These are phyloP conservation scores for Taxidea taxus DNA, from an alignment of 2,113 vertebrate species.

Conservation along the genomic window DNA sequence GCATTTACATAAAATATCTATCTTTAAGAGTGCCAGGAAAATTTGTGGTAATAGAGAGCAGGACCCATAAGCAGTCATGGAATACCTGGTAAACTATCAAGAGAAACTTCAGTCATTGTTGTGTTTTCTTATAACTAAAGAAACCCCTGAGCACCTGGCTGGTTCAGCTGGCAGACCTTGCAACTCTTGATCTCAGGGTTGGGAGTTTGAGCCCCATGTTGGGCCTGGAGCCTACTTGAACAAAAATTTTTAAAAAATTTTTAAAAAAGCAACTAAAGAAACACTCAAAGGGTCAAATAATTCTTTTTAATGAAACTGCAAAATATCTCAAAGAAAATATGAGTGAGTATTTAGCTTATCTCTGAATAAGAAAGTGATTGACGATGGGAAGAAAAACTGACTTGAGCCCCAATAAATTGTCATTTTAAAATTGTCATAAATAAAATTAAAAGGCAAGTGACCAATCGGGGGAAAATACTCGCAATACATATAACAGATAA, in stretches of 20 bases:
- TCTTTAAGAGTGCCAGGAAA: background rate
- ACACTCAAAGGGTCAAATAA: background rate
- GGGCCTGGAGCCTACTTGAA: background rate
- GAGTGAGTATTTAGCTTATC: background rate
- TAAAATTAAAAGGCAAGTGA: constrained; percentile 5
- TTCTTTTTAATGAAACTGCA: background rate
- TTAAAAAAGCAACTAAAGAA: background rate
- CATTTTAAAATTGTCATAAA: background rate
- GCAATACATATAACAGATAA: background rate
- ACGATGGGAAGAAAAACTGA: background rate
- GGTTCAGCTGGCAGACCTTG: background rate
- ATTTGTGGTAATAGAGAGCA: background rate
- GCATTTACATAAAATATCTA: background rate
- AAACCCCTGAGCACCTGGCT: background rate
- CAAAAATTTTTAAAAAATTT: too few species aligned
- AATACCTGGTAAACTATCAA: background rate
- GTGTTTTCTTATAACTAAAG: background rate
- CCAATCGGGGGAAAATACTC: background rate
- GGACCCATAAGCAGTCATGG: background rate
- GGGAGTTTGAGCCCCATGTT: background rate
- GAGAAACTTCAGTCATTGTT: background rate
- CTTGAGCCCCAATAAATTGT: background rate
- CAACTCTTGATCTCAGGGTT: background rate
- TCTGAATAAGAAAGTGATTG: background rate
- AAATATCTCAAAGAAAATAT: background rate